Base-by-base conservation (phyloP, 2,888 invertebrate genomes). In the Hypolimnas misippus region DNA sequence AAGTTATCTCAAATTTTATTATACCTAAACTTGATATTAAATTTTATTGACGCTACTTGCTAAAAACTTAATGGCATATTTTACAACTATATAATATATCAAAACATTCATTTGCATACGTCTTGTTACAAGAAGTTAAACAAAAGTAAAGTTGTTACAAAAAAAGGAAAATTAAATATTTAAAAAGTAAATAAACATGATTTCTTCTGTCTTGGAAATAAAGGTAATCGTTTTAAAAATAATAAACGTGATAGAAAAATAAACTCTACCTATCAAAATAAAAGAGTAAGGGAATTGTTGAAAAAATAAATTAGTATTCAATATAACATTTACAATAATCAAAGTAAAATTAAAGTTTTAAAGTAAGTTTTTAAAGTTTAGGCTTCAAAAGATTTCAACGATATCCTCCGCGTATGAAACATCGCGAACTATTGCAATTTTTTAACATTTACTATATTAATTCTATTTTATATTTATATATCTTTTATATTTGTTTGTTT, bases 381-480 rank as follows among this genome's bases (percentile, higher is more conserved):
- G 3, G 35, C 63, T 67, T 57, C 50, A 71, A 71, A 71, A 71
- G 71, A 71, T 70, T 68, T 71, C 71, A 71, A 71, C 71, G 71
- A 66, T 59, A 57, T 60, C n/a, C n/a, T n/a, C n/a, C n/a, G n/a
- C n/a, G n/a, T n/a, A n/a, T n/a, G n/a, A n/a, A n/a, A n/a, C n/a
- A n/a, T n/a, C n/a, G n/a, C n/a, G n/a, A n/a, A n/a, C n/a, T n/a
- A n/a, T n/a, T n/a, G n/a, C n/a, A n/a, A n/a, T n/a, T n/a, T n/a
- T n/a, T n/a, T n/a, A n/a, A n/a, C n/a, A n/a, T n/a, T n/a, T n/a
- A n/a, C n/a, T n/a, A n/a, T 10, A 0, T 33, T 33, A 33, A 6
- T 33, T 2, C 6, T 1, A 8, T 33, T 33, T 33, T 8, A 33
- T 7, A 33, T 33, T 6, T 33, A n/a, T n/a, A n/a, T n/a, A n/a